Evolutionary conservation across 2,113 vertebrate genomes (phyloP), one percentile per base, ranked within the genome.

Genomic region (Rhizomys pruinosus): DNA sequence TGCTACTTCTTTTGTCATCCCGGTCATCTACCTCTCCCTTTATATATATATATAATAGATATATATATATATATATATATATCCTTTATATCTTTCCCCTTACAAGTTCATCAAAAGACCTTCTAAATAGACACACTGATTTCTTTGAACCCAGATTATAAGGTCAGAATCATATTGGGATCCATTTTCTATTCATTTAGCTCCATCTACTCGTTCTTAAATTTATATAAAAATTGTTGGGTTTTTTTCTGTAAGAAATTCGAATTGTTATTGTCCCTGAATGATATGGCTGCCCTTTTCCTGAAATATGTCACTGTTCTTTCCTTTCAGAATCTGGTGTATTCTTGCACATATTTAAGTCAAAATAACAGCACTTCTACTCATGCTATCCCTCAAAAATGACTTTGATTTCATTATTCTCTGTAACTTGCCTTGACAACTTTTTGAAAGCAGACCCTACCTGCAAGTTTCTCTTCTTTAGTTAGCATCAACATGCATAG

Each of bases 101-200:
- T 64, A 59, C 22, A 78, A 68, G n/a, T 42, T 87, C 5, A 78
- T 52, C 3, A 25, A 19, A 8, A 32, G 80, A 57, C 15, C 92
- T 85, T 37, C 59, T 81, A 6, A 59, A 71, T 12, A 91, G 39
- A 89, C 3, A 85, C 2, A 80, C 29, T 34, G 52, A 27, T 69
- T 87, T 85, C 68, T 81, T 95, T 80, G 73, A 95, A 91, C 7
- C 81, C 3, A 61, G 32, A 94, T 57, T 95, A 95, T 74, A 57
- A 42, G 16, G 13, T 90, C 78, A 93, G 13, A 78, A 61, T 90
- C 80, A 90, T 64, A 88, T 79, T 59, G 85, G n/a, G 44, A 86
- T 11, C 39, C 87, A 79, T 94, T 93, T 90, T 77, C 17, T 19
- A 82, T 87, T 76, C 68, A n/a, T 95, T 64, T 77, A 52, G n/a